These are phyloP conservation scores for Hirudo medicinalis DNA, from an alignment of 1,140 invertebrate genomes.

Conservation along the genomic window DNA sequence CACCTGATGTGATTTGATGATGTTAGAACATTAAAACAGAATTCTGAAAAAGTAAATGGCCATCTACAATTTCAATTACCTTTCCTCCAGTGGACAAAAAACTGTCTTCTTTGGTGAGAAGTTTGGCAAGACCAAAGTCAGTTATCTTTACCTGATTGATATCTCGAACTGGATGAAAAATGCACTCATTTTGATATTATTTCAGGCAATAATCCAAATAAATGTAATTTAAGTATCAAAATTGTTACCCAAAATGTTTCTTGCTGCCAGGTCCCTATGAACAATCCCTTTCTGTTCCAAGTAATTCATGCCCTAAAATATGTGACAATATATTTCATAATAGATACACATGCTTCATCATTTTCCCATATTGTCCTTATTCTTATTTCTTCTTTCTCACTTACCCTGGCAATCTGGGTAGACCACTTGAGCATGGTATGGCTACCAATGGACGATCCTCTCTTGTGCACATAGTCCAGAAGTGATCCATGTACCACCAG, in stretches of 20 bases:
- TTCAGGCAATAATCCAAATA: too few species aligned
- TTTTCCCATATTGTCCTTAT: background rate
- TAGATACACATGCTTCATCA: too few species aligned
- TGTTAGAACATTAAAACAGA: background rate
- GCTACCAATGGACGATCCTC: constrained; percentile 66
- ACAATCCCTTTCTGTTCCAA: constrained; percentile 87
- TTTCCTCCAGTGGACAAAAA: constrained; percentile 94
- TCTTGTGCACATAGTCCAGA: constrained; percentile 81
- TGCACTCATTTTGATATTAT: too few species aligned
- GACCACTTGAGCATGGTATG: constrained; percentile 92
- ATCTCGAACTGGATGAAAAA: constrained; percentile 56
- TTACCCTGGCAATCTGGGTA: constrained; percentile 84
- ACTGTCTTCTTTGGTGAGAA: constrained; percentile 87
- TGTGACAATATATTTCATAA: too few species aligned
- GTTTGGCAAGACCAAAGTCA: constrained; percentile 90
- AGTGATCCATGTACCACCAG: constrained; percentile 91
- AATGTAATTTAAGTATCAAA: too few species aligned
- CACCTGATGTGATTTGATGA: constrained; percentile 51
- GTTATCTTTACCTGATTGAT: constrained; percentile 90
- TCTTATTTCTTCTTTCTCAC: background rate
- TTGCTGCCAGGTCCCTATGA: constrained; percentile 84
- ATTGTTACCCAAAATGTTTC: constrained; percentile 65
- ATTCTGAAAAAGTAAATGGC: too few species aligned
- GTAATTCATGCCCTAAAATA: constrained; percentile 71
- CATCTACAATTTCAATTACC: constrained; percentile 25